Evolutionary conservation across 2,888 invertebrate species (phyloP).

Genomic region (Dryomyza anilis): DNA sequence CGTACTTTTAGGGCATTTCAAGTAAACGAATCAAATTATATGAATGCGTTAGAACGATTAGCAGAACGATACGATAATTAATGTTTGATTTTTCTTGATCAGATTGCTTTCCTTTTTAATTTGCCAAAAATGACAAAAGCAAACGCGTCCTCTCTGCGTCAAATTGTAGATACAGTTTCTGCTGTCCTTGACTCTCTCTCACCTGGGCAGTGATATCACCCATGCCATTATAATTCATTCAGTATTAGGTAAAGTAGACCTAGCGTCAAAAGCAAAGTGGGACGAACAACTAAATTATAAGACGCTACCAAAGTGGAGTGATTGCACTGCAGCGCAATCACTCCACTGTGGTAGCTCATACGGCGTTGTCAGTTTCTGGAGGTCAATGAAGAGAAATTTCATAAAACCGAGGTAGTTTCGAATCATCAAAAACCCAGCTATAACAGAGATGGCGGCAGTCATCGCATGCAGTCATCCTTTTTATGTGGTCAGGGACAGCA

Average conservation of each 20-base stretch:
- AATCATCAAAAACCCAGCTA: neutral
- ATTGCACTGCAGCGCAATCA: constrained; percentile 19
- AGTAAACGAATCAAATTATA: constrained; percentile 17
- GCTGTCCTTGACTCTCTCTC: neutral
- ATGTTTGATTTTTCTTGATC: constrained; percentile 16
- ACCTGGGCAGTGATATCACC: constrained; percentile 13
- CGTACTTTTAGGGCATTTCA: constrained; percentile 20
- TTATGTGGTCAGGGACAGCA: neutral
- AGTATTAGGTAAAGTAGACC: constrained; percentile 6
- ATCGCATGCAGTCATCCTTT: neutral
- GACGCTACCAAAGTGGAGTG: constrained; percentile 4
- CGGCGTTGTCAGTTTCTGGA: constrained; percentile 17
- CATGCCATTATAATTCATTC: constrained; percentile 15
- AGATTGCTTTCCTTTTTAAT: constrained; percentile 14
- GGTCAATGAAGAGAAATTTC: neutral
- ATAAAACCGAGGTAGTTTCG: neutral
- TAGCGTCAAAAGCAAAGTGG: constrained; percentile 9
- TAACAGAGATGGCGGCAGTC: neutral
- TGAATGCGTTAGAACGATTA: neutral
- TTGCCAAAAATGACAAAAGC: neutral
- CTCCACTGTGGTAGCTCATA: too few relatives aligned
- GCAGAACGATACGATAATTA: constrained; percentile 22
- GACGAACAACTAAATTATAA: constrained; percentile 3
- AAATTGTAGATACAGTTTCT: constrained; percentile 9
- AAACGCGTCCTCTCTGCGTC: neutral